A percentile compares a stretch with the other conserved stretches of the same genome.
phyloP scores from a whole-genome alignment of 2,888 invertebrate species.

The Ormyrus pomaceus region DNA sequence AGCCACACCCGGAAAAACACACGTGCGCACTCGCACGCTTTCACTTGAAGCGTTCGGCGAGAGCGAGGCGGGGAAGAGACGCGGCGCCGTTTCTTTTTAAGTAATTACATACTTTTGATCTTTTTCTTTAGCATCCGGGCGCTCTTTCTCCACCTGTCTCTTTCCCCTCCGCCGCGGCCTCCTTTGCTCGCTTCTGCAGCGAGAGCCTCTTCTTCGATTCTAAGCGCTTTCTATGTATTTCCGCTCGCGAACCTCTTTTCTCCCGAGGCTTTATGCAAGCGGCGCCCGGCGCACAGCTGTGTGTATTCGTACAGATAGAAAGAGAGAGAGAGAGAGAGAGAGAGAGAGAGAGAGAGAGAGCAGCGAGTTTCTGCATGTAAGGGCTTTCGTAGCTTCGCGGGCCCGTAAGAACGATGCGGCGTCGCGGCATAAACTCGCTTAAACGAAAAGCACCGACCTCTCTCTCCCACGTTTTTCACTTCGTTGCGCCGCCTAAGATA shows the following conservation, averaged over 20 bases:
- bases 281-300: background rate
- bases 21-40: background rate
- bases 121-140: background rate
- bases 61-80: background rate
- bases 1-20: background rate
- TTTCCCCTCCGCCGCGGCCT: background rate
- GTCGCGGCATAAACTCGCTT: conserved; percentile 24
- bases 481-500: conserved; percentile 10
- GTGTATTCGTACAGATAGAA: background rate
- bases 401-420: conserved; percentile 30
- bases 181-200: background rate
- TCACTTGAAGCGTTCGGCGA: conserved; percentile 6
- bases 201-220: conserved; percentile 40
- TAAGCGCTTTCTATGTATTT: background rate
- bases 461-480: conserved; percentile 15
- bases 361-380: conserved; percentile 8
- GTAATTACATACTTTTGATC: conserved; percentile 57
- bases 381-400: conserved; percentile 39
- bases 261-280: conserved; percentile 28
- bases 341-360: background rate
- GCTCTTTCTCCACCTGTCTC: background rate
- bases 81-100: conserved; percentile 46
- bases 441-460: conserved; percentile 18
- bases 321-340: background rate
- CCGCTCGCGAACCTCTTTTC: conserved; percentile 31